Conservation (phyloP, 2,888 invertebrate genomes). For the Tenthredo notha region DNA sequence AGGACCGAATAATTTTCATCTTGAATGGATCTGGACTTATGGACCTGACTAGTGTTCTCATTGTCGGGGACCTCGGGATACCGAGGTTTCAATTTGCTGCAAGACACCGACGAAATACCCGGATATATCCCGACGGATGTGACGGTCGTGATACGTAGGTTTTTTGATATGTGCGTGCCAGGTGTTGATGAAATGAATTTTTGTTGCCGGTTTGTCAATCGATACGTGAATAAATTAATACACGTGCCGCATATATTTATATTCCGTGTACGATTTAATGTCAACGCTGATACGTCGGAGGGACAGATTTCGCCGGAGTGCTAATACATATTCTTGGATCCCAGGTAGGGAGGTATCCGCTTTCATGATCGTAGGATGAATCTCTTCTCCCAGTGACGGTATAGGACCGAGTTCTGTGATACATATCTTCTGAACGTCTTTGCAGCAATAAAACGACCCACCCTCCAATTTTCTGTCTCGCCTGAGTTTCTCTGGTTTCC, state of each 20-base stretch:
- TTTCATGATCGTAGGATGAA: neutral
- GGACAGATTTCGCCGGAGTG: neutral
- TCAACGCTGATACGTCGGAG: neutral
- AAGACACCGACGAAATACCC: neutral
- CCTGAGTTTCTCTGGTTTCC: neutral
- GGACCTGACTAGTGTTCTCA: neutral
- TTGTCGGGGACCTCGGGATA: neutral
- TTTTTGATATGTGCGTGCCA: neutral
- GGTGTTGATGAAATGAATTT: neutral
- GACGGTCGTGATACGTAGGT: neutral
- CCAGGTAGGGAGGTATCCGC: neutral
- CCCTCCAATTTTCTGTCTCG: conserved; percentile 36
- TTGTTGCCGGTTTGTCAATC: neutral
- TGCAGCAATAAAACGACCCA: conserved; percentile 11
- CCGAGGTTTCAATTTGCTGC: neutral
- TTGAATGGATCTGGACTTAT: neutral
- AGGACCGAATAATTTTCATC: neutral
- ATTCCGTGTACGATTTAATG: neutral
- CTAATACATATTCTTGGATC: neutral
- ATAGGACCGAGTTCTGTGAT: neutral
- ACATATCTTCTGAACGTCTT: conserved; percentile 26
- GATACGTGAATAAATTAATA: neutral
- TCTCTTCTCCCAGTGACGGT: neutral
- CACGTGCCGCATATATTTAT: neutral
- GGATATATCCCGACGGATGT: neutral